Conservation (phyloP, 2,113 vertebrate species). For the Syrmaticus mikado region DNA sequence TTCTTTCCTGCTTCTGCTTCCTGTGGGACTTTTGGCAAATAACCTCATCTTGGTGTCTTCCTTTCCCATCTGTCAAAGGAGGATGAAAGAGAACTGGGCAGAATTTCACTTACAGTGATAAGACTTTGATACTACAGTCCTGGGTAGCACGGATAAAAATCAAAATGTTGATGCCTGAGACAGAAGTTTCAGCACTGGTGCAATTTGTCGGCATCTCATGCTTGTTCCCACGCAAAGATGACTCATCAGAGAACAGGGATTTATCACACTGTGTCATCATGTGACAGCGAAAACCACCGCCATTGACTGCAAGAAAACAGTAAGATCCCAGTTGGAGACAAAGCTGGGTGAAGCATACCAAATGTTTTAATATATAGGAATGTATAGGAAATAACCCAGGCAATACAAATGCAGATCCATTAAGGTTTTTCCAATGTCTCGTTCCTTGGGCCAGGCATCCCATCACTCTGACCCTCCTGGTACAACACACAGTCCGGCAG, state of each 20-base stretch:
- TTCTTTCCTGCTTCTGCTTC: conserved; percentile 21
- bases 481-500: background rate
- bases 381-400: background rate
- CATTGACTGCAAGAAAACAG: background rate
- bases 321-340: background rate
- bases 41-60: background rate
- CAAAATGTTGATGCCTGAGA: conserved; percentile 48
- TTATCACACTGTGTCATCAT: conserved; percentile 10
- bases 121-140: background rate
- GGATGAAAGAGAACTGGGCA: background rate
- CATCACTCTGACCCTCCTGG: background rate
- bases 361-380: background rate
- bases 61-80: background rate
- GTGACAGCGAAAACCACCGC: conserved; percentile 42
- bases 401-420: background rate
- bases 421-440: background rate
- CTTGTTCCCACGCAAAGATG: conserved; percentile 64
- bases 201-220: conserved; percentile 61
- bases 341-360: background rate
- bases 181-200: conserved; percentile 55
- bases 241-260: conserved; percentile 58
- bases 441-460: background rate
- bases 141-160: background rate
- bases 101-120: background rate
- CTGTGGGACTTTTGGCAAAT: background rate